Conservation (phyloP, 2,113 vertebrate species). For the Xiphophorus hellerii region DNA sequence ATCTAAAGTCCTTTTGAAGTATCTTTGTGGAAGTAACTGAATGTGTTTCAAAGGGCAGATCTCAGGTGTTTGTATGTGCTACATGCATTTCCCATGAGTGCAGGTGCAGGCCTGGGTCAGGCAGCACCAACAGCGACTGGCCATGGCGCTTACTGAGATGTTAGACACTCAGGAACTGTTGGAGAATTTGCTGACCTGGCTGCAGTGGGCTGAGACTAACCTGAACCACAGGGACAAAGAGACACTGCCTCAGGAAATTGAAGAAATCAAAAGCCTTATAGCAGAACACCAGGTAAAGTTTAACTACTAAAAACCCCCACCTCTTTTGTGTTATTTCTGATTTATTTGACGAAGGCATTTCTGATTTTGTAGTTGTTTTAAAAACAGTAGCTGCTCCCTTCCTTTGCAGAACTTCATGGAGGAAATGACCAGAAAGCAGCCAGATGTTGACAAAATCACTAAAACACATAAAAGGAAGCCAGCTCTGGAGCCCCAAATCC, state of each 20-base stretch:
- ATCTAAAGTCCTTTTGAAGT: not conserved
- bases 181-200: constrained; percentile 91
- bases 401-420: constrained; percentile 92
- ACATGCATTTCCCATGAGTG: not conserved
- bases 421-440: constrained; percentile 99
- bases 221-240: constrained; percentile 93
- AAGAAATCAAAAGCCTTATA: constrained; percentile 94
- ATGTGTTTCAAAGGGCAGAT: not conserved
- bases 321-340: not conserved
- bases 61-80: not conserved
- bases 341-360: not conserved
- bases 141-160: constrained; percentile 87
- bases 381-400: constrained; percentile 5
- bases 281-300: constrained; percentile 91
- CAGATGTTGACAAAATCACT: constrained; percentile 97
- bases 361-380: not conserved
- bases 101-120: constrained; percentile 96
- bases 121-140: constrained; percentile 93
- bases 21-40: not conserved
- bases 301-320: no score
- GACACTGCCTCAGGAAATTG: constrained; percentile 90
- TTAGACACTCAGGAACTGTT: constrained; percentile 91
- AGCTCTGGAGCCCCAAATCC: constrained; percentile 65
- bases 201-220: constrained; percentile 95
- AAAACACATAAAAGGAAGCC: constrained; percentile 96